phyloP scores from a whole-genome alignment of 2,888 invertebrate genomes.

The Nematopogon swammerdamellus region DNA sequence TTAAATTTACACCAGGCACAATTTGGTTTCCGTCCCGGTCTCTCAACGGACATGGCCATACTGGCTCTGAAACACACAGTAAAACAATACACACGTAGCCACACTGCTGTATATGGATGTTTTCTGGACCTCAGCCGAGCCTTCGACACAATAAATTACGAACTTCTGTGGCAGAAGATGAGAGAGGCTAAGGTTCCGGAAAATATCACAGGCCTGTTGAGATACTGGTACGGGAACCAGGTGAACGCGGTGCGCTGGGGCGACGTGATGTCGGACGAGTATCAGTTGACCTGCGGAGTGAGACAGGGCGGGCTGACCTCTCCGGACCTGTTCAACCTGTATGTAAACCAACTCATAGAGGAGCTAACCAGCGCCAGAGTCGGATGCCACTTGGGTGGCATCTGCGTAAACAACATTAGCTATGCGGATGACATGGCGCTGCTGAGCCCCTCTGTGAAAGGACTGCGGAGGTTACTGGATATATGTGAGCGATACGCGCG shows the following conservation, averaged over 20 bases:
- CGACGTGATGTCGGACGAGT: background rate
- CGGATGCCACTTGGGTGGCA: constrained; percentile 2
- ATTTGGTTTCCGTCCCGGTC: constrained; percentile 13
- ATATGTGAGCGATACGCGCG: background rate
- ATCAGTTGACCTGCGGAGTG: constrained; percentile 8
- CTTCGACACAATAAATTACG: constrained; percentile 12
- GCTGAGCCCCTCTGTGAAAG: background rate
- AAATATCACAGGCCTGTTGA: constrained; percentile 5
- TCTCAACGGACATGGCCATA: constrained; percentile 12
- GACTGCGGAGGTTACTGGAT: background rate
- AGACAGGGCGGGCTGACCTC: constrained; percentile 9
- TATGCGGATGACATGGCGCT: background rate
- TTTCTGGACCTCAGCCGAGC: constrained; percentile 11
- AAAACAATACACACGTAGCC: constrained; percentile 3
- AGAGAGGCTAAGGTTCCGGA: constrained; percentile 5
- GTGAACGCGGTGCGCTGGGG: constrained; percentile 1
- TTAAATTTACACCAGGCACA: constrained; percentile 9
- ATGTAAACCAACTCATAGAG: constrained; percentile 3
- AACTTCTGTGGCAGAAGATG: constrained; percentile 12
- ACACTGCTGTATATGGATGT: constrained; percentile 7
- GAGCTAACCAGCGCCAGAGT: constrained; percentile 4
- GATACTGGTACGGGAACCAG: constrained; percentile 1
- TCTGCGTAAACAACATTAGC: constrained; percentile 5
- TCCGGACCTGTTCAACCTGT: constrained; percentile 4
- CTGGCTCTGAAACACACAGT: constrained; percentile 9